These are phyloP conservation scores for Latrodectus geometricus DNA, from an alignment of 1,140 invertebrate species.

Conservation along the genomic window DNA sequence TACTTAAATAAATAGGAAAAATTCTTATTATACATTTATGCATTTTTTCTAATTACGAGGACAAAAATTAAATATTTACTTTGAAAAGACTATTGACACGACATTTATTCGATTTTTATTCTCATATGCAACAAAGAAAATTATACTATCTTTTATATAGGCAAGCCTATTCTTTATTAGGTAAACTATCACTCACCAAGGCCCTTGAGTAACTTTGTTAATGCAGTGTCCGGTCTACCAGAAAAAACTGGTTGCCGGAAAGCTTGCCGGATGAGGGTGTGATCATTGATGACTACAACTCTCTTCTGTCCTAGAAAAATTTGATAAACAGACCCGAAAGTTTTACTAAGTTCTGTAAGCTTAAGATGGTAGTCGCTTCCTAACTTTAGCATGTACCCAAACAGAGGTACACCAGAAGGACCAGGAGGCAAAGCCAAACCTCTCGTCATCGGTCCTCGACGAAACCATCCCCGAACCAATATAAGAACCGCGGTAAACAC, in stretches of 20 bases:
- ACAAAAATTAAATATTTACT: too few relatives aligned
- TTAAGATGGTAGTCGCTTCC: slow-evolving; percentile 80
- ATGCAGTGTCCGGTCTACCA: slow-evolving; percentile 83
- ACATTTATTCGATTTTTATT: too few relatives aligned
- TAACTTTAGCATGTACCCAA: slow-evolving; percentile 85
- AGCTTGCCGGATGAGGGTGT: slow-evolving; percentile 83
- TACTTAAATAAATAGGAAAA: too few relatives aligned
- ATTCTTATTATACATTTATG: too few relatives aligned
- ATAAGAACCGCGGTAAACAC: slow-evolving; percentile 14
- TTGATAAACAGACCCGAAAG: slow-evolving; percentile 86
- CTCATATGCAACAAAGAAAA: too few relatives aligned
- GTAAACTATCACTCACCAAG: slow-evolving; percentile 79
- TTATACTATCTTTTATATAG: too few relatives aligned
- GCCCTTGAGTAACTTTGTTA: slow-evolving; percentile 87
- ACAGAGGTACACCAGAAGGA: slow-evolving; percentile 83
- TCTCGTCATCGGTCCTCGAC: background rate
- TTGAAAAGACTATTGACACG: too few relatives aligned
- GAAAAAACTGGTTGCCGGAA: slow-evolving; percentile 87
- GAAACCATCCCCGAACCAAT: background rate
- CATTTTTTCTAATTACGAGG: too few relatives aligned
- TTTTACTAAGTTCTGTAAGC: slow-evolving; percentile 79
- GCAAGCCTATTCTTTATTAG: too few relatives aligned
- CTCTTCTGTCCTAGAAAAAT: slow-evolving; percentile 82
- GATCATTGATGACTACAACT: slow-evolving; percentile 86
- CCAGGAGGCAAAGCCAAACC: slow-evolving; percentile 77